Conservation (phyloP, 2,797 vertebrate genomes). For the Garrulus glandarius region DNA sequence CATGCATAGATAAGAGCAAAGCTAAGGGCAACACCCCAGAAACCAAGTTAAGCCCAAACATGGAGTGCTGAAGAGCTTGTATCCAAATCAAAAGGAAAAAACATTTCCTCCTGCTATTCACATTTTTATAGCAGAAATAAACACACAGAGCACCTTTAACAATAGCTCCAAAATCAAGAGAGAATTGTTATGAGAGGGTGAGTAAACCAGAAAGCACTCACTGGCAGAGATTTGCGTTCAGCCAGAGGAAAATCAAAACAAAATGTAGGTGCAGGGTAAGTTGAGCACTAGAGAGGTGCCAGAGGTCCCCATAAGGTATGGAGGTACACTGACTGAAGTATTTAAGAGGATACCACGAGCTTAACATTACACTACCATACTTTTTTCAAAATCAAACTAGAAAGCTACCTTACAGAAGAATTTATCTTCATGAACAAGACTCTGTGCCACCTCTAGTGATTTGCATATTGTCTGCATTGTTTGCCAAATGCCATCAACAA, state of each 20-base stretch:
- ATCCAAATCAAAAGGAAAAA: constrained; percentile 5
- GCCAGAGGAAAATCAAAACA: background rate
- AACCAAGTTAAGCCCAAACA: background rate
- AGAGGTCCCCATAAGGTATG: background rate
- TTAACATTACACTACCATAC: background rate
- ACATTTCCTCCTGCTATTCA: background rate
- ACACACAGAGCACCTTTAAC: background rate
- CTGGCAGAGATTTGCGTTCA: background rate
- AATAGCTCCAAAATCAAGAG: background rate
- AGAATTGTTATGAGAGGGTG: background rate
- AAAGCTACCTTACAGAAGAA: background rate
- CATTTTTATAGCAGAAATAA: background rate
- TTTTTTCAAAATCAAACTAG: background rate
- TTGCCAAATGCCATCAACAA: constrained; percentile 46
- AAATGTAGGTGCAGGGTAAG: background rate
- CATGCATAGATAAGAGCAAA: background rate
- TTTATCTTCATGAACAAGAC: background rate
- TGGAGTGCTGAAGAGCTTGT: background rate
- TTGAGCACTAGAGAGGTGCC: background rate
- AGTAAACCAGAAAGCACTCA: constrained; percentile 4
- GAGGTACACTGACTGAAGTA: background rate
- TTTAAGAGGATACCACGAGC: background rate
- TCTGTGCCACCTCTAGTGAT: background rate
- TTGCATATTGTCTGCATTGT: background rate
- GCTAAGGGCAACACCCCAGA: background rate